phyloP scores from a whole-genome alignment of 1,140 invertebrate genomes.

The Philotrypesis tridentata region DNA sequence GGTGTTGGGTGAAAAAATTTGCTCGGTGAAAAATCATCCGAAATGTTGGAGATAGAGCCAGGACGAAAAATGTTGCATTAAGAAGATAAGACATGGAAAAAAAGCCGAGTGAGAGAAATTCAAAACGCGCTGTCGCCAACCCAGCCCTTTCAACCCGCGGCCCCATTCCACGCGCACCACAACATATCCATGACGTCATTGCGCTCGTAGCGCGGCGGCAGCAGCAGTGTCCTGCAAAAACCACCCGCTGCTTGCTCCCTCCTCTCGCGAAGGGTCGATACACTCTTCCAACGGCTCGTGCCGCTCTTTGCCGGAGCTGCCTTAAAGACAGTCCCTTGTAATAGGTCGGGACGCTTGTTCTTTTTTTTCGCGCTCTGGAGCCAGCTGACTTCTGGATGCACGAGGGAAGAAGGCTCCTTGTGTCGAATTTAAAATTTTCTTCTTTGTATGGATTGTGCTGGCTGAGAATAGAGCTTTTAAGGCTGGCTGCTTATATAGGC shows the following conservation, averaged over 20 bases:
- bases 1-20: not conserved
- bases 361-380: not conserved
- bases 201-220: constrained; percentile 27
- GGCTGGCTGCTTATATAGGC: not conserved
- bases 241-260: not conserved
- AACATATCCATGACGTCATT: constrained; percentile 36
- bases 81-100: not conserved
- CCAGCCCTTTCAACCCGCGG: not conserved
- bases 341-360: not conserved
- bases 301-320: not conserved
- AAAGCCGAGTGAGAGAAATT: not conserved
- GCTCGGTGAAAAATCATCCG: not conserved
- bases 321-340: not conserved
- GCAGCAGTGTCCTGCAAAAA: constrained; percentile 10
- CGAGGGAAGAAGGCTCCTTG: not conserved
- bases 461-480: not conserved
- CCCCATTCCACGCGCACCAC: constrained; percentile 28
- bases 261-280: not conserved
- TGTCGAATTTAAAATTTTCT: not conserved
- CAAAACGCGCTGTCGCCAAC: not conserved
- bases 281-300: not conserved
- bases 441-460: not conserved
- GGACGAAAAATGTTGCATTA: constrained; percentile 1
- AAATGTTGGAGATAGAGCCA: not conserved
- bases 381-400: not conserved